Evolutionary conservation across 2,888 invertebrate genomes (phyloP).

Genomic region (Holacanthella duospinosa): DNA sequence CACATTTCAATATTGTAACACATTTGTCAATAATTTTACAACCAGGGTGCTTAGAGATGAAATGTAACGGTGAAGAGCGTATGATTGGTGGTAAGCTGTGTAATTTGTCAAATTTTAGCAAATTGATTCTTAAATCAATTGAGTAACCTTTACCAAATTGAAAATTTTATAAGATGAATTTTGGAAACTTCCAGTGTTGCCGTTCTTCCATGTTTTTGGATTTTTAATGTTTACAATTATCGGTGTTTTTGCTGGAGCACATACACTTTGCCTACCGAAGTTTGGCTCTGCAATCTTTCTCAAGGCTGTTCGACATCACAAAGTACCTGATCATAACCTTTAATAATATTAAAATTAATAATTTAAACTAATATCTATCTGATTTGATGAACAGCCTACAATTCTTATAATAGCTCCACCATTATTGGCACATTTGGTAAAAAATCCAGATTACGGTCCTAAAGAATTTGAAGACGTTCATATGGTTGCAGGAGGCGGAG

Average conservation of each 20-base stretch:
- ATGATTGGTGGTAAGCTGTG: background rate
- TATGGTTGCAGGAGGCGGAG: conserved; percentile 46
- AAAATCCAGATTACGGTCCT: background rate
- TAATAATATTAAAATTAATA: too few species aligned
- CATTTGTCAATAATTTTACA: too few species aligned
- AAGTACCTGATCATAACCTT: too few species aligned
- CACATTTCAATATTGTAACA: conserved; percentile 26
- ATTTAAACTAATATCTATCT: too few species aligned
- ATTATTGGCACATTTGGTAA: background rate
- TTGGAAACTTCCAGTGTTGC: conserved; percentile 24
- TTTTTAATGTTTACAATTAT: conserved; percentile 20
- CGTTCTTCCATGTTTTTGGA: conserved; percentile 34
- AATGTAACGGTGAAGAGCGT: background rate
- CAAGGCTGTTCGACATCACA: conserved; percentile 23
- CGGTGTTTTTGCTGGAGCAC: conserved; percentile 20
- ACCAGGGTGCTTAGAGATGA: too few species aligned
- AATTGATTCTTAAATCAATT: too few species aligned
- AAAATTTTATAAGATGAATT: too few species aligned
- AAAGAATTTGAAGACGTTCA: background rate
- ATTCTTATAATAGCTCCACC: background rate
- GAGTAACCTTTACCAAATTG: too few species aligned
- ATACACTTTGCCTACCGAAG: conserved; percentile 23
- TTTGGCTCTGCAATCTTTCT: conserved; percentile 28
- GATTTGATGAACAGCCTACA: background rate
- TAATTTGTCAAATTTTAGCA: too few species aligned